phyloP scores from a whole-genome alignment of 1,140 invertebrate species.

The Oncopeltus fasciatus region DNA sequence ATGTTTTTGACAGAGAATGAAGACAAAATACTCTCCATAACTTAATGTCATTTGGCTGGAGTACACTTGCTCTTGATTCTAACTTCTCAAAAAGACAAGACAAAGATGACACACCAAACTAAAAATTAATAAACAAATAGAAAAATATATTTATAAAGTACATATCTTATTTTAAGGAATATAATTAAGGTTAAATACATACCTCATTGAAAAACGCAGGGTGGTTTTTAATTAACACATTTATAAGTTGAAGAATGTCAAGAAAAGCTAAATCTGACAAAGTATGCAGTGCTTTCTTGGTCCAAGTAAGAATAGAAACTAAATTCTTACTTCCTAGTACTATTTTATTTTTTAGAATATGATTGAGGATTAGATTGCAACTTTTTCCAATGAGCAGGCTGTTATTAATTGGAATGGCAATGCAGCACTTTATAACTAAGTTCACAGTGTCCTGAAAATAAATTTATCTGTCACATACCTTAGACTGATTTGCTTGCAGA shows the following conservation, averaged over 20 bases:
- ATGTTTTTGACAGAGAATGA: neutral
- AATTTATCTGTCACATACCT: no score
- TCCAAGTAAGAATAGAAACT: neutral
- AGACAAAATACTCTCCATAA: slow-evolving; percentile 2
- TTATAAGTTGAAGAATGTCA: slow-evolving; percentile 10
- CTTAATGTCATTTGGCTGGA: neutral
- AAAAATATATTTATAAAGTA: neutral
- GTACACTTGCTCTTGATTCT: neutral
- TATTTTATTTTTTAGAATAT: slow-evolving; percentile 1
- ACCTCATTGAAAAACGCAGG: neutral
- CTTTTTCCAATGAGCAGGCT: slow-evolving; percentile 5
- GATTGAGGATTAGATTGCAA: slow-evolving; percentile 3
- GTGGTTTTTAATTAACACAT: slow-evolving; percentile 4
- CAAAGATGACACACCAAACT: neutral
- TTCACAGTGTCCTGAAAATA: neutral
- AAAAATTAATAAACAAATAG: neutral
- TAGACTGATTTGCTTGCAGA: no score
- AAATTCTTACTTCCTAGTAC: neutral
- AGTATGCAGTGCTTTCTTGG: neutral
- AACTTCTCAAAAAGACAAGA: neutral
- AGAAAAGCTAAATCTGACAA: slow-evolving; percentile 5
- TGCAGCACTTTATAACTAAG: neutral
- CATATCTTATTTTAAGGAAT: neutral
- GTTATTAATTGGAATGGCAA: neutral
- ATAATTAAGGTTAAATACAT: neutral